Base-by-base conservation (phyloP, 2,888 invertebrate genomes). In the Chrysopilus asiliformis region DNA sequence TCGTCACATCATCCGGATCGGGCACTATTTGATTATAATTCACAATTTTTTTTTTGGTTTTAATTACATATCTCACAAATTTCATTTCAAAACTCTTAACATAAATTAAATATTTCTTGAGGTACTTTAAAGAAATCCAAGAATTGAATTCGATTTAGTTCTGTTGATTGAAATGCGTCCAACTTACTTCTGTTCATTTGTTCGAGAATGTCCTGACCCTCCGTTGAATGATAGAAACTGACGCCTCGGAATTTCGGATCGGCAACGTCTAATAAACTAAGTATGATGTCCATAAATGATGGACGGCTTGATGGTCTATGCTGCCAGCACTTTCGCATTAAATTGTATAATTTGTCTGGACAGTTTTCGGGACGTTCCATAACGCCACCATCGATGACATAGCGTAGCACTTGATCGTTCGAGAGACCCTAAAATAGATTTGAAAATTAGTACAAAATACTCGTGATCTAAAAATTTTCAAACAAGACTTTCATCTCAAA, bases 351-450 rank as follows among this genome's bases (percentile, higher is more conserved):
- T 49, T 82, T 76, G 54, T 89, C 85, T 2, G 95, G 94, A 63
- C 97, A 97, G 60, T 90, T 86, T 60, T 89, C 89, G 1, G 97
- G 98, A 42, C 83, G 75, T 60, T 90, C 89, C 90, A 97, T 91
- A 30, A 89, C 81, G 37, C 87, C 84, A 34, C 90, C 89, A 50
- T 85, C 85, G 45, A 85, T 82, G 41, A 94, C 90, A 64, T 85
- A 87, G 12, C 81, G 73, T 45, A 93, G 63, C 38, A 85, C 93
- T 68, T 95, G 89, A 65, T 94, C 93, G 64, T 95, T 95, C 9
- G 86, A 79, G 45, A 86, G 66, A 8, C 87, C 87, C 74, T 83
- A 66, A 3, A 46, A 32, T 12, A n/a, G 14, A 36, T 18, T 12
- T 36, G n/a, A 15, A 13, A 26, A 16, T 14, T 14, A 26, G 14